phyloP scores from a whole-genome alignment of 2,113 vertebrate species.

The Xiphophorus couchianus region DNA sequence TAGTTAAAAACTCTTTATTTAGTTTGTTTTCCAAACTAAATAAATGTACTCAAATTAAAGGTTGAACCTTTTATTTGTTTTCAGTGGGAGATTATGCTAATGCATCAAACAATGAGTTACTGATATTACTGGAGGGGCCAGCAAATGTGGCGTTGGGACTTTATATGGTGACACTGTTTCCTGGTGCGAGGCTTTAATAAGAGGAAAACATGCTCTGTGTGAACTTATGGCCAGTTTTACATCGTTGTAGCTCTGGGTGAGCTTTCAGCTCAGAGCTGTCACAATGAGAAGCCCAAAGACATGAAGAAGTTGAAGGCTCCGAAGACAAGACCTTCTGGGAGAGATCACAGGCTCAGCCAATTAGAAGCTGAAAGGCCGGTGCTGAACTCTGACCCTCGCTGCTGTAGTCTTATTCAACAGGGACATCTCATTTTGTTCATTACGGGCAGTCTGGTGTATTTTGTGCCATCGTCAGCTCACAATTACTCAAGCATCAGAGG shows the following conservation, averaged over 20 bases:
- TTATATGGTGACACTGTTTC: constrained; percentile 9
- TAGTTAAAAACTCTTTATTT: too few relatives aligned
- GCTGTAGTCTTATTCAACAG: constrained; percentile 62
- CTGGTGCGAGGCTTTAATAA: constrained; percentile 26
- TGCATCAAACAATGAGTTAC: not conserved
- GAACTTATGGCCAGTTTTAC: constrained; percentile 23
- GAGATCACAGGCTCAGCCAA: constrained; percentile 71
- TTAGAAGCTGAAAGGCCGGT: constrained; percentile 67
- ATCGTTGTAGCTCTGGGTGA: constrained; percentile 50
- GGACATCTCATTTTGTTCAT: constrained; percentile 74
- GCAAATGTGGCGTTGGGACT: not conserved
- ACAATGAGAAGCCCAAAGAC: constrained; percentile 46
- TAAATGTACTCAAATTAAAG: not conserved
- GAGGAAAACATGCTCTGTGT: constrained; percentile 17
- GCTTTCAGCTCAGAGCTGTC: constrained; percentile 56
- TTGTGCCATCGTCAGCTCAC: constrained; percentile 47
- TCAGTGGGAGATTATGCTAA: not conserved
- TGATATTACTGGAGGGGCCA: too few relatives aligned
- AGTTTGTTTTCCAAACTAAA: too few relatives aligned
- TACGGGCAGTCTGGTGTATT: constrained; percentile 53
- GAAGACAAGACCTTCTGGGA: constrained; percentile 59
- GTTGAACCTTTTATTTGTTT: not conserved
- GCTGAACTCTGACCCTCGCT: constrained; percentile 66
- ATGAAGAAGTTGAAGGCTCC: constrained; percentile 47
- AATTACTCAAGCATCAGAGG: constrained; percentile 57